These are phyloP conservation scores for Eudyptes chrysolophus DNA, from an alignment of 2,113 vertebrate genomes.

Conservation along the genomic window DNA sequence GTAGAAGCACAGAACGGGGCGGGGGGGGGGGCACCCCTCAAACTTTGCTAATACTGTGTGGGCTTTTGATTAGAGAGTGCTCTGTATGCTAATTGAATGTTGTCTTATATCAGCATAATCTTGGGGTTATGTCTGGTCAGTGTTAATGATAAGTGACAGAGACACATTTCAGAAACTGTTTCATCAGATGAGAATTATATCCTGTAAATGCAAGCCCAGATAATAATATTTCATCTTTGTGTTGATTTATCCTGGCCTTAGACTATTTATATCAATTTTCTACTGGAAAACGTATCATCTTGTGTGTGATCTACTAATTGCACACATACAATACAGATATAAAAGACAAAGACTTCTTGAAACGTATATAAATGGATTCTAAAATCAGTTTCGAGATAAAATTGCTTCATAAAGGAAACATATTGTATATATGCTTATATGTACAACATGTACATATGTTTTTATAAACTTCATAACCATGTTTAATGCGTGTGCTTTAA, in stretches of 20 bases:
- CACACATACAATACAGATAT: background rate
- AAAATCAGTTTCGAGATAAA: background rate
- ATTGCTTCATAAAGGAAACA: background rate
- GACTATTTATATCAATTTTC: background rate
- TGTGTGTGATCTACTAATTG: background rate
- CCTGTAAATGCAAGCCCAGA: background rate
- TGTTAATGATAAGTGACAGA: constrained; percentile 47
- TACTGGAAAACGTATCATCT: background rate
- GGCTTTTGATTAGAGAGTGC: background rate
- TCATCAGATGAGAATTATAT: constrained; percentile 13
- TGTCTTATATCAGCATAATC: constrained; percentile 37
- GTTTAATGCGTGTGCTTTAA: background rate
- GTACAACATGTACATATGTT: background rate
- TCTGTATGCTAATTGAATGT: constrained; percentile 45
- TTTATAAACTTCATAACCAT: background rate
- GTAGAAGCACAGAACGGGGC: fast-evolving
- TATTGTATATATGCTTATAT: background rate
- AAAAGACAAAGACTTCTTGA: background rate
- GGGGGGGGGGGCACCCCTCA: background rate
- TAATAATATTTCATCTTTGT: constrained; percentile 26
- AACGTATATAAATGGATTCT: background rate
- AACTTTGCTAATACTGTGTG: background rate
- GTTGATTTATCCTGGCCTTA: constrained; percentile 17
- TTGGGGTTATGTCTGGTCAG: constrained; percentile 35
- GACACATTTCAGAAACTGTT: background rate